phyloP scores from a whole-genome alignment of 2,797 vertebrate genomes.

The Uromys caudimaculatus region DNA sequence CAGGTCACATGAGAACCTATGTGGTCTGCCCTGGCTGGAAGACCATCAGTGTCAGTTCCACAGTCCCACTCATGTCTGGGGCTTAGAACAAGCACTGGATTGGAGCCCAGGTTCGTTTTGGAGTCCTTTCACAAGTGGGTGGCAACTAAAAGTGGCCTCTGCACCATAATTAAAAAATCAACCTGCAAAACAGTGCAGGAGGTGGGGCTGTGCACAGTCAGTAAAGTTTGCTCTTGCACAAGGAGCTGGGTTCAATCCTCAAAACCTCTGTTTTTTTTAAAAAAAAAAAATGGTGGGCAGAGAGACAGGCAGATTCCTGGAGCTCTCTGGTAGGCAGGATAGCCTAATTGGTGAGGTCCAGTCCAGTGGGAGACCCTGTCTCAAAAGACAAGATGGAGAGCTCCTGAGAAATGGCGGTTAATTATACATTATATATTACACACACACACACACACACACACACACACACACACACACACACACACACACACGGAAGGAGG shows the following conservation, averaged over 20 bases:
- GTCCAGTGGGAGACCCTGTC: neutral
- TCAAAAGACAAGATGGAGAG: neutral
- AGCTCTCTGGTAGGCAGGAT: neutral
- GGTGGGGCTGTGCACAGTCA: neutral
- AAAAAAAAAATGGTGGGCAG: neutral
- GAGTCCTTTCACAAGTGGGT: neutral
- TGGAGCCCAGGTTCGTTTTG: neutral
- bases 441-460: neutral
- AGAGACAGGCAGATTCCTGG: neutral
- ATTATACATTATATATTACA: neutral
- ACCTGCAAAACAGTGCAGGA: too few species aligned
- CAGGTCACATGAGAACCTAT: neutral
- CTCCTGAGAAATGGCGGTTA: neutral
- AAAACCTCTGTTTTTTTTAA: too few species aligned
- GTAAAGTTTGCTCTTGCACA: neutral
- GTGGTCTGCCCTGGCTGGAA: neutral
- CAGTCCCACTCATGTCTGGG: fast-evolving
- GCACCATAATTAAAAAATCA: neutral
- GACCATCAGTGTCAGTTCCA: fast-evolving
- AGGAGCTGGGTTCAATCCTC: neutral
- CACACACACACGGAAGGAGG: neutral
- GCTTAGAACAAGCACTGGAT: neutral
- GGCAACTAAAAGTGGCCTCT: neutral
- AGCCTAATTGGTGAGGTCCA: neutral
- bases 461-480: neutral